These are phyloP conservation scores for Lota lota DNA, from an alignment of 2,113 vertebrate species.

Conservation along the genomic window DNA sequence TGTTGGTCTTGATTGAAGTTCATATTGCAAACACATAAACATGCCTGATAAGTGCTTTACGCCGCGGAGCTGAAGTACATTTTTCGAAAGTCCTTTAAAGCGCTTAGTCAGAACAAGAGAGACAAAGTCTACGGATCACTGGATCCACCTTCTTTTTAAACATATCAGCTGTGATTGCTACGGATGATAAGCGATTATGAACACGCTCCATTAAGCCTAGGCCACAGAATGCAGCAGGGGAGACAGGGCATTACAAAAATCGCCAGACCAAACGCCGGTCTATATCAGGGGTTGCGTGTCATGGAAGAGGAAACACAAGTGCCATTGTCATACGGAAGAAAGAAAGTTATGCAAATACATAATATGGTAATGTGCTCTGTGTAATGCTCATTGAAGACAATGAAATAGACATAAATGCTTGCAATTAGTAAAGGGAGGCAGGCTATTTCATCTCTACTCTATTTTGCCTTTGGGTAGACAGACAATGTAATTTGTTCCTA, in stretches of 20 bases:
- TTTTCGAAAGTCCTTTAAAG: conserved; percentile 19
- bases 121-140: conserved; percentile 31
- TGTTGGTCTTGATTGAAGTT: too few relatives aligned
- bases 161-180: conserved; percentile 43
- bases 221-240: conserved; percentile 32
- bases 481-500: too few relatives aligned
- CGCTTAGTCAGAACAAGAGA: conserved; percentile 29
- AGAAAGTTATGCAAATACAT: neutral
- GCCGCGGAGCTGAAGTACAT: too few relatives aligned
- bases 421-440: conserved; percentile 10
- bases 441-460: neutral
- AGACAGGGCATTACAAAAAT: conserved; percentile 41
- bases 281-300: conserved; percentile 14
- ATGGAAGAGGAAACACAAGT: conserved; percentile 38
- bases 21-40: too few relatives aligned
- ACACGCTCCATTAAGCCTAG: conserved; percentile 51
- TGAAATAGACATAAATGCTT: conserved; percentile 21
- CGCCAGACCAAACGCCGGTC: conserved; percentile 23
- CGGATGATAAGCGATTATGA: conserved; percentile 47
- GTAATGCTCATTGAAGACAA: conserved; percentile 25
- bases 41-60: too few relatives aligned
- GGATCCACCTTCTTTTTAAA: conserved; percentile 39
- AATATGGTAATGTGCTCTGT: conserved; percentile 30
- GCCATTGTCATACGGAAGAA: too few relatives aligned
- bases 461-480: too few relatives aligned